These are phyloP conservation scores for Acanthis flammea DNA, from an alignment of 2,797 vertebrate species.

Conservation along the genomic window DNA sequence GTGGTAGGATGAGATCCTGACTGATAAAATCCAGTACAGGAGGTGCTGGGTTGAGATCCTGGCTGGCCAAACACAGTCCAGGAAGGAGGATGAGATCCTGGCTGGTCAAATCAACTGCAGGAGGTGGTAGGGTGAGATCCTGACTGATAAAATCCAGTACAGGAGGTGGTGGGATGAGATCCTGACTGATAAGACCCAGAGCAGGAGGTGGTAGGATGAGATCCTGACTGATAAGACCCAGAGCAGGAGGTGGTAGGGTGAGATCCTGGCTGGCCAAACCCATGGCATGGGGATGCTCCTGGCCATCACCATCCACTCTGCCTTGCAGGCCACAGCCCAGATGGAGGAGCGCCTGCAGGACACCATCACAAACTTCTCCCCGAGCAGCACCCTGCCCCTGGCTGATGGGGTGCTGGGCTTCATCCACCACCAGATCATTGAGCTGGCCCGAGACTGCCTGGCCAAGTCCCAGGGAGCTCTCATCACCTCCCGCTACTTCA, in stretches of 20 bases:
- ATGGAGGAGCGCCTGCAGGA: constrained; percentile 95
- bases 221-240: neutral
- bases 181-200: neutral
- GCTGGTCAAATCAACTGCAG: too few relatives aligned
- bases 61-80: neutral
- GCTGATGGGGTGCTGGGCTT: constrained; percentile 95
- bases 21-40: rapidly evolving
- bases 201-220: too few relatives aligned
- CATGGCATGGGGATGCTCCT: rapidly evolving
- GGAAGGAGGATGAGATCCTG: too few relatives aligned
- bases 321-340: constrained; percentile 90
- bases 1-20: neutral
- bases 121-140: neutral
- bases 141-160: neutral
- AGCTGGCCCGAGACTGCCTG: constrained; percentile 94
- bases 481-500: constrained; percentile 94
- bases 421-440: constrained; percentile 96
- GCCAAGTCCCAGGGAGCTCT: constrained; percentile 92
- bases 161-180: neutral
- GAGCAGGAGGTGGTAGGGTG: neutral
- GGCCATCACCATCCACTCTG: neutral
- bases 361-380: constrained; percentile 84
- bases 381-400: constrained; percentile 85
- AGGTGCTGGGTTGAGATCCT: neutral
- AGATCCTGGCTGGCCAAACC: neutral